These are phyloP conservation scores for Coronaproctus castanopsis DNA, from an alignment of 2,888 invertebrate genomes.

Conservation along the genomic window DNA sequence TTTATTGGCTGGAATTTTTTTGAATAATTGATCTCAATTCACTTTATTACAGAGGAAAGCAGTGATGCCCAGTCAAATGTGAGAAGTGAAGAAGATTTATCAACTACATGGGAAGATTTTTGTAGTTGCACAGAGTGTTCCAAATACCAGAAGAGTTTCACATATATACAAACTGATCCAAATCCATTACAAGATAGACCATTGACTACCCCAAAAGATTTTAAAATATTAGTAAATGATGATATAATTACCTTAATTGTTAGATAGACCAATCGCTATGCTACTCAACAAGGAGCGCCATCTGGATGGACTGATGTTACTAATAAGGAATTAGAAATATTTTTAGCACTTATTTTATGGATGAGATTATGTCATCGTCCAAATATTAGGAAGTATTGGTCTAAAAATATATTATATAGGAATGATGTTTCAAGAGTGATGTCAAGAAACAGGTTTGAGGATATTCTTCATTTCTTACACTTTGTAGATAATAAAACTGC, in stretches of 20 bases:
- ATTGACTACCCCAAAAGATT: not conserved
- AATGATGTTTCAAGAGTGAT: conserved; percentile 1
- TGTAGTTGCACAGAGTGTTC: not conserved
- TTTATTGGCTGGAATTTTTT: too few relatives aligned
- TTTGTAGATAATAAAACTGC: not conserved
- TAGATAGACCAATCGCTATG: not conserved
- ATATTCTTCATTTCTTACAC: not conserved
- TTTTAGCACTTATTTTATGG: conserved; percentile 1
- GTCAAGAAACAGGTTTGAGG: not conserved
- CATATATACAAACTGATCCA: not conserved
- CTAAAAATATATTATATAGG: not conserved
- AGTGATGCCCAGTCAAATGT: too few relatives aligned
- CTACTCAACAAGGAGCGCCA: not conserved
- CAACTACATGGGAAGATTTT: not conserved
- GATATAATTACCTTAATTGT: not conserved
- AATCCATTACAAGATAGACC: not conserved
- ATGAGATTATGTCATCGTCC: not conserved
- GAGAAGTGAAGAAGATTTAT: not conserved
- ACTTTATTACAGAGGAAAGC: too few relatives aligned
- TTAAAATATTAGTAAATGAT: not conserved
- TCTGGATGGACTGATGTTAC: not conserved
- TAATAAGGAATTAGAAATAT: not conserved
- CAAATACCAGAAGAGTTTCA: not conserved
- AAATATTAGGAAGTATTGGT: not conserved
- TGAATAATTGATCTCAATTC: too few relatives aligned